Evolutionary conservation across 35 echinoderm and acorn worm genomes (phyloP).

Genomic region (Eucidaris tribuloides): DNA sequence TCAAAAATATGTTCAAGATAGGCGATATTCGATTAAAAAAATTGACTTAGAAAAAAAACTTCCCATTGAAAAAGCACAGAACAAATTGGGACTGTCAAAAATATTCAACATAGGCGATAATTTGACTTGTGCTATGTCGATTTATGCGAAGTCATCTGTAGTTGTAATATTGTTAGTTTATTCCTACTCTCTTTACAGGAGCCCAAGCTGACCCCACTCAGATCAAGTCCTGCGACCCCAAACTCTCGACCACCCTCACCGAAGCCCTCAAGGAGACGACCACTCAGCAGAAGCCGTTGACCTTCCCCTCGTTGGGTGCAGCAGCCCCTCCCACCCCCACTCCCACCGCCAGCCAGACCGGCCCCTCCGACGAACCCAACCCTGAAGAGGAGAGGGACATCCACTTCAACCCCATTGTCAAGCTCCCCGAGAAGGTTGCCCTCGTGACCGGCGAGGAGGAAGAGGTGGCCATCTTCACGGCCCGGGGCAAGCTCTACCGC

Average conservation of each 20-base stretch:
- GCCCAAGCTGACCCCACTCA: background rate
- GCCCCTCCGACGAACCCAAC: too few relatives aligned
- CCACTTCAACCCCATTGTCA: background rate
- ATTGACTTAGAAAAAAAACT: too few relatives aligned
- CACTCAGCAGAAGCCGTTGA: too few relatives aligned
- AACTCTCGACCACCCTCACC: conserved; percentile 19
- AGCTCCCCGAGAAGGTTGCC: conserved; percentile 13
- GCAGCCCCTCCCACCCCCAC: too few relatives aligned
- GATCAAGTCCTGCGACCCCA: conserved; percentile 38
- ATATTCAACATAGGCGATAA: background rate
- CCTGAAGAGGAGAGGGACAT: background rate
- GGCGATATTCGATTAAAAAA: too few relatives aligned
- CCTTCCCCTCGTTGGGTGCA: too few relatives aligned
- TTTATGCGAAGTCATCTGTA: background rate
- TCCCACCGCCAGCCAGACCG: too few relatives aligned
- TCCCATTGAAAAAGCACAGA: too few relatives aligned
- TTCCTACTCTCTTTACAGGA: background rate
- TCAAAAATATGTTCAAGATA: too few relatives aligned
- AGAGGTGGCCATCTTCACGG: conserved; percentile 45
- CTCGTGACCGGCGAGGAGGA: conserved; percentile 68
- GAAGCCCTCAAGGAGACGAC: conserved; percentile 24
- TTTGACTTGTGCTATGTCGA: background rate
- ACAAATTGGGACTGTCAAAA: too few relatives aligned
- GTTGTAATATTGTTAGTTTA: background rate
- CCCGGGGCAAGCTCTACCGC: conserved; percentile 53